A percentile compares a stretch with the other conserved stretches of the same genome.
phyloP scores from a whole-genome alignment of 2,113 vertebrate genomes.

The Trinectes maculatus region DNA sequence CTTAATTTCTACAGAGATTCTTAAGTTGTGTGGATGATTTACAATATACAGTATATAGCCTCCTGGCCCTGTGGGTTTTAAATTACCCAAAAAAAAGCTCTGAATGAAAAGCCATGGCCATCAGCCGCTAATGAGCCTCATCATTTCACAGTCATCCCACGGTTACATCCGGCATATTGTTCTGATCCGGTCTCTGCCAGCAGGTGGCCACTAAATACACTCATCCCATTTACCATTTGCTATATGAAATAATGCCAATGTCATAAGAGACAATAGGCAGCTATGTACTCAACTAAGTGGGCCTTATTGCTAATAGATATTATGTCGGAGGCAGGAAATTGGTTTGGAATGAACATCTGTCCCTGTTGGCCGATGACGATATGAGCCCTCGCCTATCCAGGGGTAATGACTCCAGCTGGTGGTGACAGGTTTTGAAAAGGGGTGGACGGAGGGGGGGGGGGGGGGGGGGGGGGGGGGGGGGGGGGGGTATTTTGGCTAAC shows the following conservation, averaged over 20 bases:
- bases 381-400: slow-evolving; percentile 46
- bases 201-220: slow-evolving; percentile 40
- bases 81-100: slow-evolving; percentile 15
- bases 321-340: slow-evolving; percentile 69
- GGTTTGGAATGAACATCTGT: slow-evolving; percentile 77
- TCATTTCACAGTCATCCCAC: slow-evolving; percentile 48
- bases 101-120: slow-evolving; percentile 11
- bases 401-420: slow-evolving; percentile 74
- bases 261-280: slow-evolving; percentile 46
- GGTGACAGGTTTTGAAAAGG: slow-evolving; percentile 75
- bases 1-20: neutral
- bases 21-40: slow-evolving; percentile 11
- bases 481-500: slow-evolving; percentile 37
- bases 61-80: slow-evolving; percentile 19
- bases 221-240: slow-evolving; percentile 11
- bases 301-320: slow-evolving; percentile 52
- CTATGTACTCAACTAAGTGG: slow-evolving; percentile 29
- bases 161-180: slow-evolving; percentile 45
- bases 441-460: slow-evolving; percentile 36
- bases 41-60: too few relatives aligned
- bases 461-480: slow-evolving; percentile 34
- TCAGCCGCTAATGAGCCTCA: slow-evolving; percentile 51
- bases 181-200: slow-evolving; percentile 37
- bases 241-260: slow-evolving; percentile 39
- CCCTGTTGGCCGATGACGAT: slow-evolving; percentile 57